phyloP scores from a whole-genome alignment of 1,140 invertebrate species.

The Listronotus bonariensis region DNA sequence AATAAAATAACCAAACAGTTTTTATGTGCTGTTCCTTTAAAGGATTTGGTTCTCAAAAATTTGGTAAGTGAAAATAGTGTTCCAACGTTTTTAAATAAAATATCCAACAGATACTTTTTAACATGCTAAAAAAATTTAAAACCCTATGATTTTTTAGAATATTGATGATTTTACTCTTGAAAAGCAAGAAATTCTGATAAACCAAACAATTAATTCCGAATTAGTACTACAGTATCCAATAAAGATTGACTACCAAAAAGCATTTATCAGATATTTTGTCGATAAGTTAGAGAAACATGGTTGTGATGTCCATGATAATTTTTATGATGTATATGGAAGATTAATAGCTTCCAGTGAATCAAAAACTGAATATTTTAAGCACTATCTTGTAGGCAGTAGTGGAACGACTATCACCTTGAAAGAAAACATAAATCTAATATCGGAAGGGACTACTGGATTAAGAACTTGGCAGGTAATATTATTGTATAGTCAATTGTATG shows the following conservation, averaged over 20 bases:
- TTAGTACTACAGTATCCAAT: constrained; percentile 56
- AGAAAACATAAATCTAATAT: constrained; percentile 62
- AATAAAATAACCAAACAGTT: constrained; percentile 49
- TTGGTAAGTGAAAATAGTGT: background rate
- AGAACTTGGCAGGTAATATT: constrained; percentile 59
- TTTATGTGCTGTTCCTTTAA: constrained; percentile 54
- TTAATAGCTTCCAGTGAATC: constrained; percentile 48
- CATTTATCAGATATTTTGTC: constrained; percentile 59
- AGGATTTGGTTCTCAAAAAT: constrained; percentile 47
- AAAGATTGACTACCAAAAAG: constrained; percentile 57
- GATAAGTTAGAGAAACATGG: constrained; percentile 54
- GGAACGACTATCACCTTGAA: constrained; percentile 55
- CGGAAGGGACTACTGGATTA: constrained; percentile 63
- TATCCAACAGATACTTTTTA: too few species aligned
- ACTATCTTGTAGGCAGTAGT: constrained; percentile 55
- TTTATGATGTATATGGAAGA: constrained; percentile 57
- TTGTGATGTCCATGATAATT: constrained; percentile 54
- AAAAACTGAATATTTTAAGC: constrained; percentile 55
- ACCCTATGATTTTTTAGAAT: constrained; percentile 39
- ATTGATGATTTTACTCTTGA: constrained; percentile 38
- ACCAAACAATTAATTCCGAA: constrained; percentile 55
- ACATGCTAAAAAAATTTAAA: background rate
- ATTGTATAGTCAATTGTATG: too few species aligned
- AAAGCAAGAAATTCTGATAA: constrained; percentile 55
- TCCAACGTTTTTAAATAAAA: too few species aligned